Evolutionary conservation across 2,888 invertebrate species (phyloP).

Genomic region (Zygothrica quintamaculata): DNA sequence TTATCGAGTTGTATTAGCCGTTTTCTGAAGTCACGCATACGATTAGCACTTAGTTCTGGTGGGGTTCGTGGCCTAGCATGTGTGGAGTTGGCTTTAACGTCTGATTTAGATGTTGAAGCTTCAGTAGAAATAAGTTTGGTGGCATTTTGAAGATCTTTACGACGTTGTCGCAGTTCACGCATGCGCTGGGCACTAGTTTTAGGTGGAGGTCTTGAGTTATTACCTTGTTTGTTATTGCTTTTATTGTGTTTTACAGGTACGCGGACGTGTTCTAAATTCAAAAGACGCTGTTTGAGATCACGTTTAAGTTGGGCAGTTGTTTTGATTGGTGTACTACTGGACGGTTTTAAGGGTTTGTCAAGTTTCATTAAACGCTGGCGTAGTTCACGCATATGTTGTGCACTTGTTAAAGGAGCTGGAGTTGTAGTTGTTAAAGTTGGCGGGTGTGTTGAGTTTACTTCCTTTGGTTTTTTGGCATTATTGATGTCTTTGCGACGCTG

Average conservation of each 20-base stretch:
- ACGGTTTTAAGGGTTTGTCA: not conserved
- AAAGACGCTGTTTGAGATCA: slow-evolving; percentile 2
- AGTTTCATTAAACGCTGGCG: slow-evolving; percentile 35
- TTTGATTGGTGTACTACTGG: not conserved
- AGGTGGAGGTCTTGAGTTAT: not conserved
- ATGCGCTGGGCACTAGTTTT: slow-evolving; percentile 11
- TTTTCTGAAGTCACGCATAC: slow-evolving; percentile 17
- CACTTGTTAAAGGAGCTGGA: not conserved
- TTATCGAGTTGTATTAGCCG: slow-evolving; percentile 10
- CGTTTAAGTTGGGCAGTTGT: not conserved
- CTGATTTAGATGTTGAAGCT: no score
- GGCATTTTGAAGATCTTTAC: not conserved
- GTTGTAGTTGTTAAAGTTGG: no score
- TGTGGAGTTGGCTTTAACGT: not conserved
- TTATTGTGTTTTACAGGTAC: not conserved
- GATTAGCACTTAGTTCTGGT: not conserved
- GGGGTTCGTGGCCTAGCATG: slow-evolving; percentile 2
- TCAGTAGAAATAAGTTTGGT: not conserved
- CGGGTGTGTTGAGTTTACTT: no score
- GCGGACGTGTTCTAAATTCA: not conserved
- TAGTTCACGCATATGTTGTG: slow-evolving; percentile 28
- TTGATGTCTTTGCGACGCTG: not conserved
- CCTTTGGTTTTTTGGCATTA: no score
- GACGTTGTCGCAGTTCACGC: slow-evolving; percentile 15
- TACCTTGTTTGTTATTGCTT: not conserved